Percentiles rank a stretch among this genome's conserved stretches.
Conservation (phyloP, 2,888 invertebrate species). For the Trachelus iudaicus region DNA sequence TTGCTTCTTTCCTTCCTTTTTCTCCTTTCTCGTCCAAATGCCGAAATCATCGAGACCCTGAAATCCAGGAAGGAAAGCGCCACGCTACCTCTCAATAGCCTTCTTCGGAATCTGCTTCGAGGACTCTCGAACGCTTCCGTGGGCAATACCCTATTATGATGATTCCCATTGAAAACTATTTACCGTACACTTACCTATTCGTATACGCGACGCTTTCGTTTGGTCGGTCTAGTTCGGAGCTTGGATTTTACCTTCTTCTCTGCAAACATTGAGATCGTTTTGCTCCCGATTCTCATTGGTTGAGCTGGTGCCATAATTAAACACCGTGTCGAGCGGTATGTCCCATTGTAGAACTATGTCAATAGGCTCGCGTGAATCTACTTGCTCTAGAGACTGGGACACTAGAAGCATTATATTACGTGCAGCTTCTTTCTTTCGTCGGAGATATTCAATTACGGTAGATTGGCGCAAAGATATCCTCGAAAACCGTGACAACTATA, state of each 20-base stretch:
- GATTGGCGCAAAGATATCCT: constrained; percentile 54
- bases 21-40: constrained; percentile 20
- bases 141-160: neutral
- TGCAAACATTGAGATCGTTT: too few species aligned
- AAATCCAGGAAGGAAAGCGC: constrained; percentile 28
- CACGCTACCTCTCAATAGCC: constrained; percentile 28
- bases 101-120: constrained; percentile 35
- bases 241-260: too few species aligned
- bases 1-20: constrained; percentile 12
- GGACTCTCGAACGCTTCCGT: constrained; percentile 37
- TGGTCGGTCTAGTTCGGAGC: neutral
- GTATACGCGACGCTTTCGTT: neutral
- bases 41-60: neutral
- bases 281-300: too few species aligned
- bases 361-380: too few species aligned
- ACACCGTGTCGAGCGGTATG: too few species aligned
- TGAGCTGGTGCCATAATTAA: too few species aligned
- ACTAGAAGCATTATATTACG: neutral
- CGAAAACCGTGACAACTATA: constrained; percentile 56
- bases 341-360: too few species aligned
- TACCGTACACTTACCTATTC: constrained; percentile 1
- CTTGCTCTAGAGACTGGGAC: neutral
- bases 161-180: constrained; percentile 20
- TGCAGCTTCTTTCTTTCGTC: constrained; percentile 6
- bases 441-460: constrained; percentile 59